A percentile compares a stretch with the other conserved stretches of the same genome.
phyloP scores from a whole-genome alignment of 1,140 invertebrate genomes.

The Neodiprion pinetum region DNA sequence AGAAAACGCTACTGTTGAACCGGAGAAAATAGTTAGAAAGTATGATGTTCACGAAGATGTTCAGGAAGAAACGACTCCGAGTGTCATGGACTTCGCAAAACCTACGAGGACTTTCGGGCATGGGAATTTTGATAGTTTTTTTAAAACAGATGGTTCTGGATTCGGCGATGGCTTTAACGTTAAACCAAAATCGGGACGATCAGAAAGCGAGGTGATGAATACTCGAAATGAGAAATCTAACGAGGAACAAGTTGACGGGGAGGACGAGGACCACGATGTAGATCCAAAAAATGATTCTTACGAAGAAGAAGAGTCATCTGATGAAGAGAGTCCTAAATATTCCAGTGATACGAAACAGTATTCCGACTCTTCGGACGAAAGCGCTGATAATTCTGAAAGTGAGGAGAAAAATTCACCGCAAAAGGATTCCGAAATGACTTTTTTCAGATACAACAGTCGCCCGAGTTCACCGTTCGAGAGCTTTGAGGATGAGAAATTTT shows the following conservation, averaged over 20 bases:
- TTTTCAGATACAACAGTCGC: constrained; percentile 34
- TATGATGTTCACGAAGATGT: constrained; percentile 33
- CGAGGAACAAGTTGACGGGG: constrained; percentile 9
- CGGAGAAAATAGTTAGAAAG: constrained; percentile 10
- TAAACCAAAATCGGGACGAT: background rate
- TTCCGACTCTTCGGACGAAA: constrained; percentile 9
- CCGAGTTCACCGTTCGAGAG: constrained; percentile 49
- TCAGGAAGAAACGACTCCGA: constrained; percentile 19
- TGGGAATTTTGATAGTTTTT: constrained; percentile 23
- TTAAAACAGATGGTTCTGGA: constrained; percentile 34
- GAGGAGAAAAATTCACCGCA: constrained; percentile 9
- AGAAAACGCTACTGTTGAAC: background rate
- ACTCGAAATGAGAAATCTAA: background rate
- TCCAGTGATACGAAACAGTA: background rate
- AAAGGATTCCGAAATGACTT: constrained; percentile 22
- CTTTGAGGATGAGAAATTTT: constrained; percentile 47
- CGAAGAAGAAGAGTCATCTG: background rate
- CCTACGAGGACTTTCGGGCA: background rate
- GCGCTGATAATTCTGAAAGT: constrained; percentile 2
- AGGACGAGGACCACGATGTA: constrained; percentile 23
- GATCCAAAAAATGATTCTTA: background rate
- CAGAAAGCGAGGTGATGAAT: constrained; percentile 23
- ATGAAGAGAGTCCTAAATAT: background rate
- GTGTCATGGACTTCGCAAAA: background rate
- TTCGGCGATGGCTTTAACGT: constrained; percentile 33